Evolutionary conservation across 2,888 invertebrate genomes (phyloP).

Genomic region (Lepidochitona cinerea): DNA sequence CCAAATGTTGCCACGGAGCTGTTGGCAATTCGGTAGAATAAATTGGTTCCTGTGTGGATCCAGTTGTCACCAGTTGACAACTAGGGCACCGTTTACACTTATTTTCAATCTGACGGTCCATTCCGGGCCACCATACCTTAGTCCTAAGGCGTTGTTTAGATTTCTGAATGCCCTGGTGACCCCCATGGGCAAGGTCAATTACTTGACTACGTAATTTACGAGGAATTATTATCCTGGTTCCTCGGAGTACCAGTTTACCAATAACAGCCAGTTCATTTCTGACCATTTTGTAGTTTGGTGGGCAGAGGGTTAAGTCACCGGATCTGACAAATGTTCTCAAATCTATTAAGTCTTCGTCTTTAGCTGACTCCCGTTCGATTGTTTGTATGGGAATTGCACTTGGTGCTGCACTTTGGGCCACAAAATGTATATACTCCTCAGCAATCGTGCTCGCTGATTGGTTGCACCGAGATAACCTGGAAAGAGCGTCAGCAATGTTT

Average conservation of each 20-base stretch:
- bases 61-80: conserved; percentile 5
- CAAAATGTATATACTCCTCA: conserved; percentile 7
- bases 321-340: not conserved
- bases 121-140: conserved; percentile 11
- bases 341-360: not conserved
- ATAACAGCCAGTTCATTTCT: conserved; percentile 7
- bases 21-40: conserved; percentile 22
- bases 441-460: not conserved
- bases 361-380: not conserved
- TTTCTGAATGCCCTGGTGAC: conserved; percentile 16
- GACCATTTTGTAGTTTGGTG: conserved; percentile 5
- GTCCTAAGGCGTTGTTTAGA: conserved; percentile 3
- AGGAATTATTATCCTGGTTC: conserved; percentile 11
- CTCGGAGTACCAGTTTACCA: conserved; percentile 11
- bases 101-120: not conserved
- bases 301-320: not conserved
- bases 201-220: conserved; percentile 1
- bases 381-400: not conserved
- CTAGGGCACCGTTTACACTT: not conserved
- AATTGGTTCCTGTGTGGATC: conserved; percentile 17
- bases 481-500: conserved; percentile 10
- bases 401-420: conserved; percentile 3
- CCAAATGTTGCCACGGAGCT: conserved; percentile 35
- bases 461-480: not conserved
- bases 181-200: conserved; percentile 15